A percentile compares a stretch with the other conserved stretches of the same genome.
Evolutionary conservation across 2,888 invertebrate species (phyloP).

Genomic region (Rhodophaea formosa): DNA sequence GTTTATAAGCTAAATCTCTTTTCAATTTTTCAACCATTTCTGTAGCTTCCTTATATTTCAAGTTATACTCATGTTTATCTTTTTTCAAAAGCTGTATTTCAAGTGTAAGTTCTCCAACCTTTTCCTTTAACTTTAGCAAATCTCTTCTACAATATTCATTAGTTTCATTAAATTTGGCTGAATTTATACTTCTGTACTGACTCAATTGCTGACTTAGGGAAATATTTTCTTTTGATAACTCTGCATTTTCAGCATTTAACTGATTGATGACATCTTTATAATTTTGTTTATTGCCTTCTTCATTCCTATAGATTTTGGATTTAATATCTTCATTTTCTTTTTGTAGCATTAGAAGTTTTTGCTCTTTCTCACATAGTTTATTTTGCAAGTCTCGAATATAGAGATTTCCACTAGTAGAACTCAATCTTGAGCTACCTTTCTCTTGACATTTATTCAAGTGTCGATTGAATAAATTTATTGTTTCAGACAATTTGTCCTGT

Average conservation of each 20-base stretch:
- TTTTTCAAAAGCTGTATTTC: constrained; percentile 58
- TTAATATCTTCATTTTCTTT: constrained; percentile 72
- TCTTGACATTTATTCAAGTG: constrained; percentile 53
- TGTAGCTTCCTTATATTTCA: constrained; percentile 59
- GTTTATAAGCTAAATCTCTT: constrained; percentile 65
- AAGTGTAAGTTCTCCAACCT: constrained; percentile 53
- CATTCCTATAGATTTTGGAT: constrained; percentile 39
- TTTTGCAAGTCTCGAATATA: constrained; percentile 67
- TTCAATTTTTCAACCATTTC: constrained; percentile 65
- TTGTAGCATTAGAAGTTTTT: constrained; percentile 68
- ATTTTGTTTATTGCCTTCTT: constrained; percentile 56
- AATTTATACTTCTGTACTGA: constrained; percentile 54
- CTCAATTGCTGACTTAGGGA: constrained; percentile 61
- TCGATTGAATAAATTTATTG: constrained; percentile 59
- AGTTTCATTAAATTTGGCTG: constrained; percentile 44
- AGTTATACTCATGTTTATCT: constrained; percentile 69
- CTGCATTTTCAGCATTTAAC: constrained; percentile 68
- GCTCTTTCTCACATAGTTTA: constrained; percentile 74
- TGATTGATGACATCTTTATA: constrained; percentile 70
- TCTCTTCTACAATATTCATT: constrained; percentile 49
- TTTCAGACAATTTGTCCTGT: constrained; percentile 63
- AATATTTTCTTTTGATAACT: constrained; percentile 72
- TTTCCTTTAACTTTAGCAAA: constrained; percentile 52
- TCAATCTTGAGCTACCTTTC: constrained; percentile 34
- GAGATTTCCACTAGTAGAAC: constrained; percentile 41